A percentile compares a stretch with the other conserved stretches of the same genome.
Evolutionary conservation across 1,140 invertebrate genomes (phyloP).

Genomic region (Drosophila ironensis): DNA sequence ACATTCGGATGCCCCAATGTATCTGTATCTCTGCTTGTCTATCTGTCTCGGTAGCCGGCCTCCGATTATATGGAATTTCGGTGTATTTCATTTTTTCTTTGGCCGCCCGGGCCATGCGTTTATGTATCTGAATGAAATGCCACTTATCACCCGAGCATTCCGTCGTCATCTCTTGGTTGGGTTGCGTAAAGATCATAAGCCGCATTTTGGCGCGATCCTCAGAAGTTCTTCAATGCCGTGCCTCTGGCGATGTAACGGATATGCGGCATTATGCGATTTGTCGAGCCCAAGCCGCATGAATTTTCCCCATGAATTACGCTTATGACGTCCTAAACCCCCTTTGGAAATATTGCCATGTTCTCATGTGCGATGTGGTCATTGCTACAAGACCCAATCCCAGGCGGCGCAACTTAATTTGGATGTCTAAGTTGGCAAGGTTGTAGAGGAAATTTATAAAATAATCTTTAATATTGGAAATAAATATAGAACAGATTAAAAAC

Average conservation of each 20-base stretch:
- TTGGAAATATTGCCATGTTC: conserved; percentile 12
- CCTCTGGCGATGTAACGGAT: conserved; percentile 71
- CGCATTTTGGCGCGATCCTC: conserved; percentile 58
- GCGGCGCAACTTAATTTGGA: background rate
- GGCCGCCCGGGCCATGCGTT: conserved; percentile 18
- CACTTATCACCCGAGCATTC: conserved; percentile 67
- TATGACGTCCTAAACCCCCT: conserved; percentile 1
- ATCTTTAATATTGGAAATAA: background rate
- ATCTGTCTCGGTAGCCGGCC: background rate
- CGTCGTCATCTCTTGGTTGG: conserved; percentile 20
- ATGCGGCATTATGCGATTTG: conserved; percentile 59
- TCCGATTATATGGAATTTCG: conserved; percentile 32
- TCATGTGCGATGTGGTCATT: conserved; percentile 5
- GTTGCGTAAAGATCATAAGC: conserved; percentile 70
- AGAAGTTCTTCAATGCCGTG: conserved; percentile 26
- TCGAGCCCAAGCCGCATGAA: conserved; percentile 11
- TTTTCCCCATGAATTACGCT: conserved; percentile 13
- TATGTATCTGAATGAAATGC: conserved; percentile 74
- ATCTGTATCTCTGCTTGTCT: conserved; percentile 10
- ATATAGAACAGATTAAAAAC: no score
- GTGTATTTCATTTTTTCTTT: conserved; percentile 38
- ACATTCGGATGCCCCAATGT: no score
- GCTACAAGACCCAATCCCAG: background rate
- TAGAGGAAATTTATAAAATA: background rate
- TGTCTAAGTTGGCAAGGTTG: background rate